Conservation (phyloP, 2,113 vertebrate species). For the Himantopus leucocephalus region DNA sequence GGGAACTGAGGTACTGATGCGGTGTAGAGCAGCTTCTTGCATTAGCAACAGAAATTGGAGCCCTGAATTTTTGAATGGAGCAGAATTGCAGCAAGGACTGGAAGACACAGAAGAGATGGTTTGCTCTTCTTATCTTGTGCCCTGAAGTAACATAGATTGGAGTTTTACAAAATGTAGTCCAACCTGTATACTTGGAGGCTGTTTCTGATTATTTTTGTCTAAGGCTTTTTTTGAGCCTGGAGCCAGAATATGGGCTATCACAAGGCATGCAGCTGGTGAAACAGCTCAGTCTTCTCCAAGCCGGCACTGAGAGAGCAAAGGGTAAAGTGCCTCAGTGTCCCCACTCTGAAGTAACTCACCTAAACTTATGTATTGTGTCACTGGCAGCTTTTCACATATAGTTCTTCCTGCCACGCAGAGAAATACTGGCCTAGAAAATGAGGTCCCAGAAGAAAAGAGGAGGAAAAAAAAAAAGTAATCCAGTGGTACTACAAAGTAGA, state of each 20-base stretch:
- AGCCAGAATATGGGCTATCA: not conserved
- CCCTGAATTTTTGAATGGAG: fast-evolving
- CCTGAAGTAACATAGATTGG: not conserved
- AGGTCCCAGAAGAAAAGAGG: not conserved
- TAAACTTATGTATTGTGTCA: not conserved
- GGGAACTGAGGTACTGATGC: not conserved
- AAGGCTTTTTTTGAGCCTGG: not conserved
- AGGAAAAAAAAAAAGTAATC: not conserved
- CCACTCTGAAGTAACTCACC: not conserved
- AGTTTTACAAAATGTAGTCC: not conserved
- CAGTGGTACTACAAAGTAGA: not conserved
- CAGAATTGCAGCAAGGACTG: not conserved
- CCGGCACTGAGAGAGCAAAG: not conserved
- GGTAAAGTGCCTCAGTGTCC: not conserved
- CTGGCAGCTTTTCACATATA: not conserved
- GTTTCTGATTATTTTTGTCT: not conserved
- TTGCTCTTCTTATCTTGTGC: not conserved
- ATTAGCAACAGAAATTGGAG: not conserved
- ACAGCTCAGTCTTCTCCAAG: not conserved
- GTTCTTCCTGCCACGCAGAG: not conserved
- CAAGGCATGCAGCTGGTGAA: not conserved
- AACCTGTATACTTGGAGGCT: not conserved
- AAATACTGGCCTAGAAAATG: not conserved
- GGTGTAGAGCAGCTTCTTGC: not conserved
- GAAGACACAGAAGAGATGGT: not conserved